A percentile compares a stretch with the other conserved stretches of the same genome.
Evolutionary conservation across 2,113 vertebrate genomes (phyloP).

Genomic region (Microcebus murinus): DNA sequence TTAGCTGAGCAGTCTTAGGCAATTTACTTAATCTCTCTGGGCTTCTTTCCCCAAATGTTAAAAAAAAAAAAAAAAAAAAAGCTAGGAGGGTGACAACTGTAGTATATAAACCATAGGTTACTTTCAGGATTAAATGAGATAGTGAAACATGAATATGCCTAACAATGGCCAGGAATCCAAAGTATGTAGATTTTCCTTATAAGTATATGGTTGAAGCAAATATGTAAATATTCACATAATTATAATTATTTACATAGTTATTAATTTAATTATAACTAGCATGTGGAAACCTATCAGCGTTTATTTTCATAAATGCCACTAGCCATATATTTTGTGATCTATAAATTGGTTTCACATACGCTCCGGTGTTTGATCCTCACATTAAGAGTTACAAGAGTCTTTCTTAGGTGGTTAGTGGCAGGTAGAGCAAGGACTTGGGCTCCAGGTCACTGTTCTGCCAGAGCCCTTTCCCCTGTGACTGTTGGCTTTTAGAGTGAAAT

Average conservation of each 20-base stretch:
- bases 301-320: constrained; percentile 61
- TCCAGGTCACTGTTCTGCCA: background rate
- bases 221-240: constrained; percentile 65
- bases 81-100: background rate
- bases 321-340: constrained; percentile 64
- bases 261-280: constrained; percentile 62
- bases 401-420: background rate
- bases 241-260: constrained; percentile 67
- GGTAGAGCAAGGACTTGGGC: background rate
- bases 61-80: background rate
- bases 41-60: constrained; percentile 35
- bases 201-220: constrained; percentile 61
- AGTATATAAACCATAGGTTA: background rate
- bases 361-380: background rate
- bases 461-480: background rate
- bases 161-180: constrained; percentile 41
- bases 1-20: background rate
- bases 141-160: constrained; percentile 38
- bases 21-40: constrained; percentile 26
- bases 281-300: constrained; percentile 53
- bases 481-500: background rate
- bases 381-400: background rate
- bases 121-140: constrained; percentile 49
- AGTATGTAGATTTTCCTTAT: constrained; percentile 39
- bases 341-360: constrained; percentile 3